These are phyloP conservation scores for Mormoops blainvillei DNA, from an alignment of 2,113 vertebrate genomes.

Conservation along the genomic window DNA sequence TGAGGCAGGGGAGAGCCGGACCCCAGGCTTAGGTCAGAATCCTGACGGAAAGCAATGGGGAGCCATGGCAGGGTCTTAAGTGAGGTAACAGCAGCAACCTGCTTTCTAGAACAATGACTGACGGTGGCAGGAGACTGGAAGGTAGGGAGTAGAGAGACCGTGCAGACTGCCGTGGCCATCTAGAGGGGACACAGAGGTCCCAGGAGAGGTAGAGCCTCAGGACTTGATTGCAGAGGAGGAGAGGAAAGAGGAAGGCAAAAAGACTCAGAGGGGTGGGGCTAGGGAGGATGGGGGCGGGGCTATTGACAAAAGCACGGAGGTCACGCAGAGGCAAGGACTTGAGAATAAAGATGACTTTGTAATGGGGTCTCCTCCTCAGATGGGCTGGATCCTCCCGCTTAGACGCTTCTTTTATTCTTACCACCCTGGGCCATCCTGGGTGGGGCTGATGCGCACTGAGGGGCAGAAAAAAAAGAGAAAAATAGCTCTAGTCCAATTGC, in stretches of 20 bases:
- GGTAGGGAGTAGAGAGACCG: no score
- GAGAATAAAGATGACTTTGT: background rate
- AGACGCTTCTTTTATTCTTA: background rate
- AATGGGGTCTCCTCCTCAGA: background rate
- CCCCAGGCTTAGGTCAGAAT: no score
- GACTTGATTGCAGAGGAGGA: background rate
- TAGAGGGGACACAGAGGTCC: background rate
- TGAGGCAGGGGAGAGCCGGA: background rate
- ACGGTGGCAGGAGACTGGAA: background rate
- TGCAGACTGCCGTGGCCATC: background rate
- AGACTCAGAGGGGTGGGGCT: accelerated
- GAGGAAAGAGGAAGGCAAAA: no score
- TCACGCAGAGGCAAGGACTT: background rate
- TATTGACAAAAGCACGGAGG: background rate
- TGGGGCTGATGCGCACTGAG: background rate
- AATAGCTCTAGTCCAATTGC: background rate
- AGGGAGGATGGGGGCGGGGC: accelerated
- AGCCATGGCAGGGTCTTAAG: background rate
- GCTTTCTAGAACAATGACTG: accelerated
- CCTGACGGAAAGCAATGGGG: accelerated
- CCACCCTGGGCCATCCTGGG: background rate
- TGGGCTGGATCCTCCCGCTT: background rate
- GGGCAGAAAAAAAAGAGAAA: background rate
- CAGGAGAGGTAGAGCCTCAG: background rate
- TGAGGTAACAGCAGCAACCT: accelerated